Conservation (phyloP, 1,140 invertebrate genomes). For the Plectrocnemia conspersa region DNA sequence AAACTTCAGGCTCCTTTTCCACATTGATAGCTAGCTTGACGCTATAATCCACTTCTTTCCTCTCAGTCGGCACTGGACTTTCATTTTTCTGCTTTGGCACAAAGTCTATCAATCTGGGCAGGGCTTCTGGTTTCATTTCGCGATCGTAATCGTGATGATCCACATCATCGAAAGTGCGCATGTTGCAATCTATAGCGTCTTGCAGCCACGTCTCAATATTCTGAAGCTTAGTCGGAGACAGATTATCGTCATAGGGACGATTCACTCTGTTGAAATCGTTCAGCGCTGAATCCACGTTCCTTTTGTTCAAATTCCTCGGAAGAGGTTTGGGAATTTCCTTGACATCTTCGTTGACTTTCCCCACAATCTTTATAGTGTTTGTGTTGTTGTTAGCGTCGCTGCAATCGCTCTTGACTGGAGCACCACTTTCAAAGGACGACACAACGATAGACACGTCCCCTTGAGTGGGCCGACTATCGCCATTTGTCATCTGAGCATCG, state of each 20-base stretch:
- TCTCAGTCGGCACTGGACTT: background rate
- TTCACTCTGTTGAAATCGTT: conserved; percentile 12
- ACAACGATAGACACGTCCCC: background rate
- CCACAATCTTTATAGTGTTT: conserved; percentile 15
- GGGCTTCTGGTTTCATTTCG: conserved; percentile 41
- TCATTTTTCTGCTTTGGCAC: conserved; percentile 52
- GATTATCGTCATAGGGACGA: conserved; percentile 39
- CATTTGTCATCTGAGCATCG: conserved; percentile 1
- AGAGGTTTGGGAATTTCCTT: conserved; percentile 32
- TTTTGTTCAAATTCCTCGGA: conserved; percentile 32
- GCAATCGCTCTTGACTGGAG: conserved; percentile 2
- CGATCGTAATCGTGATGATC: conserved; percentile 16
- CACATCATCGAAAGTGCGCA: conserved; percentile 8
- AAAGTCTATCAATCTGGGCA: conserved; percentile 64
- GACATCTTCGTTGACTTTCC: conserved; percentile 13
- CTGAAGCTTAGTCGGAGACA: conserved; percentile 50
- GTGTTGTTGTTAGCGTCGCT: conserved; percentile 27
- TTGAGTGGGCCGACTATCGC: background rate
- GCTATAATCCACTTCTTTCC: conserved; percentile 9
- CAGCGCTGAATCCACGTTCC: conserved; percentile 15
- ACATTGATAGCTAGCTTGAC: conserved; percentile 17
- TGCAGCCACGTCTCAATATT: conserved; percentile 51
- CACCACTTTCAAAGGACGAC: conserved; percentile 1
- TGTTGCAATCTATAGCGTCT: conserved; percentile 38
- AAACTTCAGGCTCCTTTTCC: conserved; percentile 12